Base-by-base conservation (phyloP, 2,888 invertebrate genomes). In the Loripinus fragilis region DNA sequence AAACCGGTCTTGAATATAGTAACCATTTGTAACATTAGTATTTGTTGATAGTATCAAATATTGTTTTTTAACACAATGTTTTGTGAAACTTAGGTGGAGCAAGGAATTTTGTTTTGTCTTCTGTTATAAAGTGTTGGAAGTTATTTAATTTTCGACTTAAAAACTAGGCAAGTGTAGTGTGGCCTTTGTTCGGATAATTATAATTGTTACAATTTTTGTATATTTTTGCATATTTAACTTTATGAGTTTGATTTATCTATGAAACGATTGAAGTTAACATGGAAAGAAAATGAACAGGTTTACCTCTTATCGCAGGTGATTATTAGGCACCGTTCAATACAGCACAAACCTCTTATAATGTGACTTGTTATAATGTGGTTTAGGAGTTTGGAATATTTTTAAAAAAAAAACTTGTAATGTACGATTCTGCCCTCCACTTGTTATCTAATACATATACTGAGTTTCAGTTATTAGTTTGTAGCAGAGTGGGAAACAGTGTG, bases 71-170 rank as follows among this genome's bases (percentile, higher is more conserved):
- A 60, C 60, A 60, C 30, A 17, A 60, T 20, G 33, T 33, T 60
- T 60, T 60, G 33, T 60, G 15, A 33, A 60, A 60, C 33, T 10
- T 60, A 60, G 60, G 60, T 60, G 60, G 60, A 60, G 60, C 60
- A 60, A 17, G 30, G 52, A 60, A 60, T 60, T 33, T 28, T 33
- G 3, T 38, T 38, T 38, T 38, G 38, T 38, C 38, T 38, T 5
- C 38, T 38, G 38, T 8, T 12, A 38, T 38, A 8, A 60, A 60
- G 60, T 60, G 33, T 60, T 33, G 25, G 23, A 52, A 52, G n/a
- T 52, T 25, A 25, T 52, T 52, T 25, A 5, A 45, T 38, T 38
- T 38, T 38, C n/a, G 12, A 38, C 38, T 38, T 38, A 5, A 38
- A 38, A 38, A 38, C 38, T 38, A 38, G 38, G 38, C 38, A 38